Base-by-base conservation (phyloP, 2,113 vertebrate genomes). In the Ceyx cyanopectus region DNA sequence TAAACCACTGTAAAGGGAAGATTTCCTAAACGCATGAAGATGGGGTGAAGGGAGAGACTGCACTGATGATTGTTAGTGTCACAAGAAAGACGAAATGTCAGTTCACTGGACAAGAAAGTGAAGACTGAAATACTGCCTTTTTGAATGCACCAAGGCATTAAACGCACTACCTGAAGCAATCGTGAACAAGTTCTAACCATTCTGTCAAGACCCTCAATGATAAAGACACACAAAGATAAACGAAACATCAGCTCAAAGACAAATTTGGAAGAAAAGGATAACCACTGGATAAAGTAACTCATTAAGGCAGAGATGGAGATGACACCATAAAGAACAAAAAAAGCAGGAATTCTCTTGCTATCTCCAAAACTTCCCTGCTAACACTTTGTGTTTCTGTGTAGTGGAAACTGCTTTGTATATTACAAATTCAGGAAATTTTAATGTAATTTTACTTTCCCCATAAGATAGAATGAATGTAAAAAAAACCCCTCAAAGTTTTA, bases 371-470 rank as follows among this genome's bases (percentile, higher is more conserved):
- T 54, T n/a, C 40, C n/a, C 34, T 81, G n/a, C 48, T 76, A 75
- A 53, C 40, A 12, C 10, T 32, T 50, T 1, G 1, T 17, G 9
- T 14, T 74, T 45, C 61, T 53, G 18, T 40, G 26, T 4, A 60
- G 22, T 5, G 10, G 32, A 26, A 77, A 53, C 7, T 53, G 12
- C 46, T 75, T 61, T 67, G n/a, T 19, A 91, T 20, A 76, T 45
- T 34, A 73, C 23, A 81, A 79, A 58, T 65, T 19, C 45, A 69
- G 30, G 41, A 81, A 58, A 41, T 57, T 6, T 41, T 17, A 24
- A 7, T n/a, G 8, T 12, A 5, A 14, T 5, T 27, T 22, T 11
- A 37, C 17, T 32, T 16, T 3, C 2, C 20, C 8, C 1, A 5
- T 6, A 27, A 72, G 84, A n/a, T 4, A 53, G 2, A 68, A 76